Evolutionary conservation across 2,113 vertebrate species (phyloP), one percentile per base, ranked within the genome.

Genomic region (Amblyornis subalaris): DNA sequence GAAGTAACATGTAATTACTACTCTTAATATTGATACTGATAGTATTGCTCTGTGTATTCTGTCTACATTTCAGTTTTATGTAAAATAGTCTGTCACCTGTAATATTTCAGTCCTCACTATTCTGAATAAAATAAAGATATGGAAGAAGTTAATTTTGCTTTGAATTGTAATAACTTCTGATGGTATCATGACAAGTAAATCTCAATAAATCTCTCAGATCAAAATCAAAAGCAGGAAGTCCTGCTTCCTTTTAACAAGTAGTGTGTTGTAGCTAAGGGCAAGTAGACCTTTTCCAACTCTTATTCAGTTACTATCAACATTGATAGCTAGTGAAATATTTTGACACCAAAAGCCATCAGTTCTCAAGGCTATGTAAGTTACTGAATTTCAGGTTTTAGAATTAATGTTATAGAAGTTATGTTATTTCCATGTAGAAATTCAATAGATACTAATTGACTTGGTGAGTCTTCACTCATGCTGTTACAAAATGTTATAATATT

Each of bases 161-260:
- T 90, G 88, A 51, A 53, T 83, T 73, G 26, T 76, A 76, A 16
- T 73, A 75, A 35, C 4, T 76, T 91, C 21, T 88, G 47, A 71
- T 48, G 35, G 24, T 55, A 38, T 90, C 25, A 76, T 82, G 79
- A 90, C 33, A 86, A 76, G 25, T 44, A 85, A 82, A 72, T 66
- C 26, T 79, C 67, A 85, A 84, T 48, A 44, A 73, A 81, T 62
- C 38, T 85, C 35, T 69, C 1, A 1, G 64, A 47, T 81, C 79
- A 76, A 91, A 91, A 55, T 91, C 10, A 57, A 89, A 85, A 91
- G 40, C 62, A 77, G 40, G 62, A 91, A 38, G 18, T 85, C 58
- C 57, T 88, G 8, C 61, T 90, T 95, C 69, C 80, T 97, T 96
- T 86, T 77, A 88, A 87, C 36, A 69, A 93, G 23, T 29, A 75